Evolutionary conservation across 2,113 vertebrate genomes (phyloP).

Genomic region (Mixornis gularis): DNA sequence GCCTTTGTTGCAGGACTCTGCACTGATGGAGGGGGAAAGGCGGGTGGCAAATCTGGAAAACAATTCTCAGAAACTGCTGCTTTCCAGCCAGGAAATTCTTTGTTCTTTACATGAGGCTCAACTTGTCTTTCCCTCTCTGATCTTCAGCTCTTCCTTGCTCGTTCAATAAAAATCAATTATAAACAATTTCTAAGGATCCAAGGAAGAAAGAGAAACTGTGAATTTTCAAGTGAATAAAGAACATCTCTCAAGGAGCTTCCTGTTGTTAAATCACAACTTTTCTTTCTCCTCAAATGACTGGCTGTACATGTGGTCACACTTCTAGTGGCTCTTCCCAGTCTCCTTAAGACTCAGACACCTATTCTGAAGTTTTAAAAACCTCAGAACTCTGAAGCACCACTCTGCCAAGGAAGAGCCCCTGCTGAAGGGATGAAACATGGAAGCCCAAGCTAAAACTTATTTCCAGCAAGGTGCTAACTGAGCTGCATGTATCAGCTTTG

Average conservation of each 20-base stretch:
- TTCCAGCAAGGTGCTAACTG: neutral
- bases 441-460: neutral
- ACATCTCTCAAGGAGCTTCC: neutral
- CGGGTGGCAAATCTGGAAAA: neutral
- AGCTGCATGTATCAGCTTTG: neutral
- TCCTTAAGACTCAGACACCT: neutral
- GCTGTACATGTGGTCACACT: neutral
- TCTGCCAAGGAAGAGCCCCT: neutral
- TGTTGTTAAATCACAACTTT: accelerated
- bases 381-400: neutral
- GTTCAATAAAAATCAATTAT: neutral
- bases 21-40: neutral
- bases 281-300: neutral
- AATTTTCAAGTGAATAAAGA: neutral
- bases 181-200: neutral
- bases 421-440: neutral
- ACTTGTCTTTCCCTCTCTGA: neutral
- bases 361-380: neutral
- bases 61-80: neutral
- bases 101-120: neutral
- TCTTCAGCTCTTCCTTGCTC: neutral
- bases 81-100: neutral
- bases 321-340: neutral
- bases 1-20: neutral
- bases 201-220: neutral